These are phyloP conservation scores for Hemiprocne comata DNA, from an alignment of 2,113 vertebrate species.

Conservation along the genomic window DNA sequence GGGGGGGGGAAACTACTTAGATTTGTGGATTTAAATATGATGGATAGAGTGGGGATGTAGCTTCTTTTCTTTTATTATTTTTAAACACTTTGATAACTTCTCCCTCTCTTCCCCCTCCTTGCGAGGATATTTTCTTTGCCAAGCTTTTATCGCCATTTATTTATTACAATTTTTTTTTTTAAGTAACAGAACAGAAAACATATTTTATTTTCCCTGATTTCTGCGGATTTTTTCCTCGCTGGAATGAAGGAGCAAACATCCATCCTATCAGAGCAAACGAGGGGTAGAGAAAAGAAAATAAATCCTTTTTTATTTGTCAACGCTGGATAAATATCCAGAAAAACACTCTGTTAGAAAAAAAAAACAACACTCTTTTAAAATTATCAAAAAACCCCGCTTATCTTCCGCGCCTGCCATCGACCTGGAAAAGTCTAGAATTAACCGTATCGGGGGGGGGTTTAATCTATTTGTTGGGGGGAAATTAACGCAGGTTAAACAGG, in stretches of 20 bases:
- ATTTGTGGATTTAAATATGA: constrained; percentile 57
- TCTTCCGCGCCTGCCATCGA: background rate
- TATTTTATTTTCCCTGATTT: background rate
- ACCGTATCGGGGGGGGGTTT: background rate
- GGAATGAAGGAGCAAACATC: background rate
- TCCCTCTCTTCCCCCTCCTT: background rate
- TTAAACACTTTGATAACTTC: constrained; percentile 34
- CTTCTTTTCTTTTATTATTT: constrained; percentile 13
- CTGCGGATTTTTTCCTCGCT: background rate
- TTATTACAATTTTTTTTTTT: background rate
- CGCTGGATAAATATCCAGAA: background rate
- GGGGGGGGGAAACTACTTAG: constrained; percentile 24
- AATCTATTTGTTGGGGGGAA: background rate
- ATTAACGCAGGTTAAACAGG: background rate
- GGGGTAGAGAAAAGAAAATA: background rate
- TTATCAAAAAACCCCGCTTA: background rate
- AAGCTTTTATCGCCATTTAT: background rate
- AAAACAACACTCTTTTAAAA: background rate
- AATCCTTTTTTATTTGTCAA: background rate
- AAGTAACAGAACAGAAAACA: background rate
- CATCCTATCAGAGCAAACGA: background rate
- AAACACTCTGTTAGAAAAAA: background rate
- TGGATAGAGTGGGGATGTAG: constrained; percentile 18
- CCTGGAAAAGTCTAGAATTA: background rate
- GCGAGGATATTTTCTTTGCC: background rate